Conservation (phyloP, 2,113 vertebrate species). For the Pedionomus torquatus region DNA sequence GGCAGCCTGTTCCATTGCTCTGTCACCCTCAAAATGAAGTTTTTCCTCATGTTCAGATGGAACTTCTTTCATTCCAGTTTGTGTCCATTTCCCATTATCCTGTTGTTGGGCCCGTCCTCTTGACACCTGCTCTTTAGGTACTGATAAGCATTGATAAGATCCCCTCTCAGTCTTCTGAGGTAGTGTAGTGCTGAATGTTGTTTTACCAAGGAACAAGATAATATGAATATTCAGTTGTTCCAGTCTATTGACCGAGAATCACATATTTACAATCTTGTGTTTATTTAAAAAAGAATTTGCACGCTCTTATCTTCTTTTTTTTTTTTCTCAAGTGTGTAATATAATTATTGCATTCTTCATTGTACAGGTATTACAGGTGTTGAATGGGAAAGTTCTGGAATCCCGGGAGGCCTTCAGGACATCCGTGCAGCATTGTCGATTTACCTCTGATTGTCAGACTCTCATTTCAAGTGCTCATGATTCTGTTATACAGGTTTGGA, state of each 20-base stretch:
- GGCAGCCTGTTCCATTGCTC: neutral
- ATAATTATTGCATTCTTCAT: neutral
- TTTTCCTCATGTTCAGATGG: neutral
- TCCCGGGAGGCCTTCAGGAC: slow-evolving; percentile 77
- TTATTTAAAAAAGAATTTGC: neutral
- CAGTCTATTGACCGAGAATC: neutral
- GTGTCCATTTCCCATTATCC: neutral
- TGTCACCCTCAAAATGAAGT: neutral
- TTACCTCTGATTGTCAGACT: slow-evolving; percentile 79
- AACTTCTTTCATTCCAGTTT: neutral
- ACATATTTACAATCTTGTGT: neutral
- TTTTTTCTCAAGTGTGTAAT: neutral
- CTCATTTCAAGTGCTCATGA: slow-evolving; percentile 91
- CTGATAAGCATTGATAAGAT: neutral
- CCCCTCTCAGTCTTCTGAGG: neutral
- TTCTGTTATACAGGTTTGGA: slow-evolving; percentile 83
- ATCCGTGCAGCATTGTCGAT: slow-evolving; percentile 85
- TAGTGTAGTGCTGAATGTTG: neutral
- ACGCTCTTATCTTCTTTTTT: neutral
- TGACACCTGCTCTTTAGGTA: neutral
- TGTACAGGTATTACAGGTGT: slow-evolving; percentile 84
- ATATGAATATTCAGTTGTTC: neutral
- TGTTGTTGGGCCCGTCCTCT: neutral
- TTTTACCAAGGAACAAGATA: neutral
- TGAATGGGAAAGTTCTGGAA: slow-evolving; percentile 78